Base-by-base conservation (phyloP, 2,888 invertebrate genomes). In the Belgica antarctica region DNA sequence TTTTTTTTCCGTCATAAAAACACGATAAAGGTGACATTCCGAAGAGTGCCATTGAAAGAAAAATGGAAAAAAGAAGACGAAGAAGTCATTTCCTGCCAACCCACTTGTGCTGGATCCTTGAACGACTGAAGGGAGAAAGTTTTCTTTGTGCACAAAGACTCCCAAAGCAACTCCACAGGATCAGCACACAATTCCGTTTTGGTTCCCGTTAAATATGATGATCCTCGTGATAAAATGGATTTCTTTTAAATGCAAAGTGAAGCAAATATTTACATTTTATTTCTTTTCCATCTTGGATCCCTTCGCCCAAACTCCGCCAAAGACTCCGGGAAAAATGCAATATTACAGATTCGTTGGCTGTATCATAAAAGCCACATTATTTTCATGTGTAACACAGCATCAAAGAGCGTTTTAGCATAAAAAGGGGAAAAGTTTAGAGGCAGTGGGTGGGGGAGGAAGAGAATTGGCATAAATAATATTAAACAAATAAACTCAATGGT, bases 211-310 rank as follows among this genome's bases (percentile, higher is more conserved):
- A 46, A 65, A 65, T 66, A 52, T 68, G 68, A 57, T 68, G 68
- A 68, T 57, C 68, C 68, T 47, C 68, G 28, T 57, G 27, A 65
- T 65, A 65, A 65, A 65, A 65, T 47, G 36, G 36, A 57, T 68
- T 68, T 28, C 31, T 68, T 68, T 68, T 31, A 47, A 24, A 68
- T 68, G 68, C 46, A 57, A 68, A 68, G 57, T 46, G 15, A 66
- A 47, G 68, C 25, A 68, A 68, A 68, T 68, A 68, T 68, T 68
- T 68, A 68, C 68, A 68, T 68, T 68, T 57, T 68, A 62, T 62
- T 34, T 19, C 2, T 52, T 41, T 52, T 52, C 52, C 52, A 52
- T 52, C 41, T 61, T 31, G 31, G 10, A 31, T 10, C 4, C 10
- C 31, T 31, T 31, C 31, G 31, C 4, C 4, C 31, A 31, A 31